A percentile compares a stretch with the other conserved stretches of the same genome.
Evolutionary conservation across 2,113 vertebrate genomes (phyloP).

Genomic region (Haliaeetus leucogaster): DNA sequence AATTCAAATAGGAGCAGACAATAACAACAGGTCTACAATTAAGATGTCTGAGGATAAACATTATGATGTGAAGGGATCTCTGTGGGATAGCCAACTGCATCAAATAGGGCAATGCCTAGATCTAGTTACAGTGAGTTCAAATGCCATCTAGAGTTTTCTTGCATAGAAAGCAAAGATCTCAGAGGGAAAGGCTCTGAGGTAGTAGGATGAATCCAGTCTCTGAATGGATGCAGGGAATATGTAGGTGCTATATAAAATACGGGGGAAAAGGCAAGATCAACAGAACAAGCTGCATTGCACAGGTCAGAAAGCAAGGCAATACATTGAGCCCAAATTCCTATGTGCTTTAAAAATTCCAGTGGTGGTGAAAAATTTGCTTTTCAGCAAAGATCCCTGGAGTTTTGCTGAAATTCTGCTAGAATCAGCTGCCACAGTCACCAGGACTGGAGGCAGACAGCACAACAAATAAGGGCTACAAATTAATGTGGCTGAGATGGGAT

Average conservation of each 20-base stretch:
- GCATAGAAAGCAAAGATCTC: not conserved
- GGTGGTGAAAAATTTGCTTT: not conserved
- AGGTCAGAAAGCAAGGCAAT: not conserved
- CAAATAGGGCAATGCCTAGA: not conserved
- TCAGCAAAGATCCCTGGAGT: not conserved
- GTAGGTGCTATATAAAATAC: not conserved
- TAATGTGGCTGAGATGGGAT: not conserved
- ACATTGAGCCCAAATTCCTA: not conserved
- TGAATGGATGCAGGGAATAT: not conserved
- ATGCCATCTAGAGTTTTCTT: not conserved
- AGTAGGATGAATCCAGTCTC: not conserved
- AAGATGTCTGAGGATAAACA: not conserved
- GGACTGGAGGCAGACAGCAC: not conserved
- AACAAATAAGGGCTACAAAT: not conserved
- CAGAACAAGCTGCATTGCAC: not conserved
- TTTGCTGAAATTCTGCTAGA: not conserved
- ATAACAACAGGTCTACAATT: not conserved
- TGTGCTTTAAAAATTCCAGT: not conserved
- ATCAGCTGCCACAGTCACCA: not conserved
- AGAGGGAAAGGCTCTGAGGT: not conserved
- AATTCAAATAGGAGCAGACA: not conserved
- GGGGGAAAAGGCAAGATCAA: not conserved
- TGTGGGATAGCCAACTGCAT: not conserved
- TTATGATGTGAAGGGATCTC: not conserved
- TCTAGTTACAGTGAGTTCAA: not conserved